These are phyloP conservation scores for Drosophila varians DNA, from an alignment of 1,140 invertebrate species.

Conservation along the genomic window DNA sequence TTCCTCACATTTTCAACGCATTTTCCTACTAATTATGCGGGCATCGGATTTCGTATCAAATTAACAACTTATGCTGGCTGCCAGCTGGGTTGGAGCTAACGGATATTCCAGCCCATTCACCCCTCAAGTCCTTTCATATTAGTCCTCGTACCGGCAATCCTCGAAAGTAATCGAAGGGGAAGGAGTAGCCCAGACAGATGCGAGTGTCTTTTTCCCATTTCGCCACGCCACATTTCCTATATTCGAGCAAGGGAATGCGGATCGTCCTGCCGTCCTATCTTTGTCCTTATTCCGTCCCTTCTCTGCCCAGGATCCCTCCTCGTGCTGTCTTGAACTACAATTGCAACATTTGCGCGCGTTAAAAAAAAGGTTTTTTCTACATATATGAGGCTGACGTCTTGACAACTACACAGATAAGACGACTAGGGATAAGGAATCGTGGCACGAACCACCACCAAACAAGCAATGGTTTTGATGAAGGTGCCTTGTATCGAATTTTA, in stretches of 20 bases:
- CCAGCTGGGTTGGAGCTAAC: conserved; percentile 65
- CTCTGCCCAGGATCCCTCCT: conserved; percentile 26
- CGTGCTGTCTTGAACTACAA: conserved; percentile 57
- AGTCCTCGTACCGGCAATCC: background rate
- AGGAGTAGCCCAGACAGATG: conserved; percentile 41
- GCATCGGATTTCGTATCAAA: conserved; percentile 56
- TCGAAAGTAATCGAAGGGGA: conserved; percentile 2
- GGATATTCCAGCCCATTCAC: conserved; percentile 30
- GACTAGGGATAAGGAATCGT: conserved; percentile 45
- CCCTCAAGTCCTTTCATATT: conserved; percentile 12
- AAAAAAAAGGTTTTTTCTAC: conserved; percentile 59
- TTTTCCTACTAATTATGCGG: conserved; percentile 71
- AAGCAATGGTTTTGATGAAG: background rate
- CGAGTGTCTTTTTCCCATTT: conserved; percentile 17
- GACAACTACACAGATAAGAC: conserved; percentile 44
- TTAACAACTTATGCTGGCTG: conserved; percentile 72
- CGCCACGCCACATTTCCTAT: conserved; percentile 41
- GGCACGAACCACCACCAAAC: conserved; percentile 70
- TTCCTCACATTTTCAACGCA: conserved; percentile 25
- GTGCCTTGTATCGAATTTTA: background rate
- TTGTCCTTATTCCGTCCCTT: background rate
- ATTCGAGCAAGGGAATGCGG: conserved; percentile 50
- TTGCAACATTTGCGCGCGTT: conserved; percentile 79
- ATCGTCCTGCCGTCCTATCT: conserved; percentile 15
- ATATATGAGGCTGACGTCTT: conserved; percentile 40